These are phyloP conservation scores for Dicyrtoma fusca DNA, from an alignment of 2,888 invertebrate genomes.

Conservation along the genomic window DNA sequence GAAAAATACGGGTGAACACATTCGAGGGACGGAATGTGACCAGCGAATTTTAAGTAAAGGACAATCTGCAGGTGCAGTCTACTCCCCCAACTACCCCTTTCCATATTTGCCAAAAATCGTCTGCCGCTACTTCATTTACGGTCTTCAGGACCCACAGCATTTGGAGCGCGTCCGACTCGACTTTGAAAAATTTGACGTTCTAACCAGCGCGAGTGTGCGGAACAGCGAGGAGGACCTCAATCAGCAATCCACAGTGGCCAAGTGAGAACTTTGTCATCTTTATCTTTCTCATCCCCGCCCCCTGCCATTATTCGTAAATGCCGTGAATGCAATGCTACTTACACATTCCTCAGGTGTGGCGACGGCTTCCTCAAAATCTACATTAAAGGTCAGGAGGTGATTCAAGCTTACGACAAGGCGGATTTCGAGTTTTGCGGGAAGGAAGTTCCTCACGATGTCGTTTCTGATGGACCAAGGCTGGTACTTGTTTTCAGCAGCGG, in stretches of 20 bases:
- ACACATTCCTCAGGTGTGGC: conserved; percentile 81
- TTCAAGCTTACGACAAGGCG: conserved; percentile 90
- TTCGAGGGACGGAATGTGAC: conserved; percentile 97
- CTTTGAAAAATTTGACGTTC: conserved; percentile 88
- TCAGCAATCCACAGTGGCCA: conserved; percentile 42
- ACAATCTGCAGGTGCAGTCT: conserved; percentile 86
- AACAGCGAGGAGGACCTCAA: conserved; percentile 50
- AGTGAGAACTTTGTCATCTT: conserved; percentile 36
- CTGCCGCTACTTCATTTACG: conserved; percentile 97
- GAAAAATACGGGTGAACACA: conserved; percentile 91
- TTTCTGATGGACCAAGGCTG: conserved; percentile 86
- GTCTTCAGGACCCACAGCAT: conserved; percentile 95
- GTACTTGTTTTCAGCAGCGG: conserved; percentile 95
- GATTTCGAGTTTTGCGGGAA: conserved; percentile 91
- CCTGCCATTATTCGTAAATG: not conserved
- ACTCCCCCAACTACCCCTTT: conserved; percentile 95
- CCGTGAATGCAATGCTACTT: not conserved
- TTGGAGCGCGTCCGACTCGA: conserved; percentile 89
- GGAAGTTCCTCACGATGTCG: conserved; percentile 75
- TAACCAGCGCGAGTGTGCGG: conserved; percentile 68
- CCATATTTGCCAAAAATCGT: conserved; percentile 94
- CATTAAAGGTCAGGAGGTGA: conserved; percentile 87
- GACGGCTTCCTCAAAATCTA: conserved; percentile 91
- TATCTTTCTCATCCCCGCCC: no score
- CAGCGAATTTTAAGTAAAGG: conserved; percentile 94